phyloP scores from a whole-genome alignment of 1,140 invertebrate species.

The Colletes latitarsis region DNA sequence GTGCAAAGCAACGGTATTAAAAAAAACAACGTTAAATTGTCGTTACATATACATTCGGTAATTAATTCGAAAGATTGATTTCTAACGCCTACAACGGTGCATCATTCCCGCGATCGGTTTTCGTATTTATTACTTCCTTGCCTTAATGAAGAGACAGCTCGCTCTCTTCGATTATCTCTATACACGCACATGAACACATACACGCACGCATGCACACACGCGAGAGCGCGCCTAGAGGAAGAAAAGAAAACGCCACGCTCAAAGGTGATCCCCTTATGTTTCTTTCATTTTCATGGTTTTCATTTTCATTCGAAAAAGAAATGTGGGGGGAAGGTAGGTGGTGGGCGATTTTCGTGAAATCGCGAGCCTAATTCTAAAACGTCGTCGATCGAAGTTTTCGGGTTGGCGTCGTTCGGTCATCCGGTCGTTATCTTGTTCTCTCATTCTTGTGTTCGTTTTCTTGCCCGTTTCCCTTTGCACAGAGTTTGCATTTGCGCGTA shows the following conservation, averaged over 20 bases:
- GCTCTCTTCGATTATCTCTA: conserved; percentile 56
- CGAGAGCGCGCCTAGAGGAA: conserved; percentile 58
- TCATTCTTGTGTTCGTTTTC: neutral
- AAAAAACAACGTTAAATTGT: neutral
- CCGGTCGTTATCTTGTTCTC: neutral
- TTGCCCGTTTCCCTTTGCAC: conserved; percentile 14
- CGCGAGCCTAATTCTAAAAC: conserved; percentile 32
- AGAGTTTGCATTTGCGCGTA: conserved; percentile 8
- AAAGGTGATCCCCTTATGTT: neutral
- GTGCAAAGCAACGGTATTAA: neutral
- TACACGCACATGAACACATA: conserved; percentile 61
- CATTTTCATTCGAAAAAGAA: neutral
- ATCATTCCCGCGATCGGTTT: conserved; percentile 52
- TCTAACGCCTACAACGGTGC: conserved; percentile 35
- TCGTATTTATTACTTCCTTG: conserved; percentile 11
- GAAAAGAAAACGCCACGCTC: conserved; percentile 46
- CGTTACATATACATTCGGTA: neutral
- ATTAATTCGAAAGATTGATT: too few species aligned
- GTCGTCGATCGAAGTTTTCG: conserved; percentile 29
- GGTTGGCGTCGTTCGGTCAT: conserved; percentile 4
- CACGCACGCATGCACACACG: conserved; percentile 63
- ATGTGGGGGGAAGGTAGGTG: neutral
- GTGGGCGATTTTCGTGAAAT: conserved; percentile 14
- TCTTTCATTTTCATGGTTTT: neutral
- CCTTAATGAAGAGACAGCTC: conserved; percentile 46